Evolutionary conservation across 2,888 invertebrate species (phyloP).

Genomic region (Drosophila seclusa): DNA sequence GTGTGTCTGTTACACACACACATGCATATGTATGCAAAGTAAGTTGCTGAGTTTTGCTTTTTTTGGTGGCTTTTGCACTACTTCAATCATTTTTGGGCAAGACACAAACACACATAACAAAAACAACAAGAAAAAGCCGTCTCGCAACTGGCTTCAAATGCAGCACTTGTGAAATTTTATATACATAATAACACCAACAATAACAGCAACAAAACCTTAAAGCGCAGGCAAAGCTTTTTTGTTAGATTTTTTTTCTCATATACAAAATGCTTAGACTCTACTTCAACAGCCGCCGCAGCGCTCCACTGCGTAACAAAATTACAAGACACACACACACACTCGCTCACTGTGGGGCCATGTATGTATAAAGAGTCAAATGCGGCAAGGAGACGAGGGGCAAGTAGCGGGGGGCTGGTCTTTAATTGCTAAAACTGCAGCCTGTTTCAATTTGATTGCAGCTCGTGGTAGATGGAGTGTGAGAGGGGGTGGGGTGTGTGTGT

Average conservation of each 20-base stretch:
- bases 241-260: slow-evolving; percentile 31
- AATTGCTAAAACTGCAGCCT: slow-evolving; percentile 62
- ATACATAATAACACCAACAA: slow-evolving; percentile 35
- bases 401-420: slow-evolving; percentile 51
- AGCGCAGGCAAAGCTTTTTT: slow-evolving; percentile 64
- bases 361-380: slow-evolving; percentile 13
- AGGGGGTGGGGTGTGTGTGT: slow-evolving; percentile 16
- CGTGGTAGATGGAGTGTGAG: slow-evolving; percentile 6
- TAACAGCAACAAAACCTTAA: slow-evolving; percentile 45
- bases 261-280: slow-evolving; percentile 67
- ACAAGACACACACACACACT: slow-evolving; percentile 53
- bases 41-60: slow-evolving; percentile 47
- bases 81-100: slow-evolving; percentile 52
- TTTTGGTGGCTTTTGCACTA: slow-evolving; percentile 40
- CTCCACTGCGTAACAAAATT: slow-evolving; percentile 78
- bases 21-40: slow-evolving; percentile 22
- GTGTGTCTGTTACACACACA: neutral
- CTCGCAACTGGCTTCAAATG: slow-evolving; percentile 60
- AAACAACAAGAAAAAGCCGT: slow-evolving; percentile 20
- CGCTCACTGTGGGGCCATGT: slow-evolving; percentile 31
- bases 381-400: slow-evolving; percentile 7
- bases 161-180: slow-evolving; percentile 66
- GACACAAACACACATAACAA: slow-evolving; percentile 26
- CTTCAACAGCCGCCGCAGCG: slow-evolving; percentile 59
- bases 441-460: slow-evolving; percentile 59